Evolutionary conservation across 2,113 vertebrate genomes (phyloP).

Genomic region (Plotosus lineatus): DNA sequence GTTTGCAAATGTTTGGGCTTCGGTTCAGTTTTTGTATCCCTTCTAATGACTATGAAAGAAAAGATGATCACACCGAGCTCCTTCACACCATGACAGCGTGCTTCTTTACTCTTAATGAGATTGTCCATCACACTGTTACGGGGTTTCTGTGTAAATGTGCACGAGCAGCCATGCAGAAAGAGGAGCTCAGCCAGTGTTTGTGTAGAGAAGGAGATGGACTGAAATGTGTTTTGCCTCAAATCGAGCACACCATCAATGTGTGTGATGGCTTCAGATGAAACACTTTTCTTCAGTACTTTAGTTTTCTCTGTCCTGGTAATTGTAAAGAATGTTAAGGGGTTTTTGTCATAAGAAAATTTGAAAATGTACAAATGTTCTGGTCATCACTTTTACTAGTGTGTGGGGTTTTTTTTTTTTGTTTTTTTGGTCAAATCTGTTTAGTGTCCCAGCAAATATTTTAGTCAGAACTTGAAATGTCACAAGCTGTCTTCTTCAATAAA

Average conservation of each 20-base stretch:
- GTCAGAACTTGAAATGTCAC: not conserved
- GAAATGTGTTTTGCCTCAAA: not conserved
- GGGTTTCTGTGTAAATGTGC: constrained; percentile 37
- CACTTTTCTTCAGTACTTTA: not conserved
- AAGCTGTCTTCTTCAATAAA: too few relatives aligned
- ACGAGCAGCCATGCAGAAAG: constrained; percentile 39
- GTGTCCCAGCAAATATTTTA: not conserved
- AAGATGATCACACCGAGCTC: constrained; percentile 3
- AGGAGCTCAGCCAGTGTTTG: constrained; percentile 44
- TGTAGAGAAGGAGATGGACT: constrained; percentile 23
- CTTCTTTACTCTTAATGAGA: constrained; percentile 58
- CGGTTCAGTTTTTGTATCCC: constrained; percentile 32
- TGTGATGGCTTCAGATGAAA: constrained; percentile 30
- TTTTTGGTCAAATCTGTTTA: constrained; percentile 7
- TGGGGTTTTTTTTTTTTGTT: too few relatives aligned
- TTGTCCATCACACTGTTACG: constrained; percentile 62
- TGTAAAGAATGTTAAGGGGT: not conserved
- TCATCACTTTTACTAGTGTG: constrained; percentile 8
- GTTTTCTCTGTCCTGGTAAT: constrained; percentile 10
- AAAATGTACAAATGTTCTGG: constrained; percentile 2
- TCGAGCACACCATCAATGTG: not conserved
- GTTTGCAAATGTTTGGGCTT: constrained; percentile 47
- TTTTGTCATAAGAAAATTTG: constrained; percentile 27
- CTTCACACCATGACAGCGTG: not conserved
- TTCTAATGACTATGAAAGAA: constrained; percentile 26